Evolutionary conservation across 2,113 vertebrate species (phyloP).

Genomic region (Platichthys stellatus): DNA sequence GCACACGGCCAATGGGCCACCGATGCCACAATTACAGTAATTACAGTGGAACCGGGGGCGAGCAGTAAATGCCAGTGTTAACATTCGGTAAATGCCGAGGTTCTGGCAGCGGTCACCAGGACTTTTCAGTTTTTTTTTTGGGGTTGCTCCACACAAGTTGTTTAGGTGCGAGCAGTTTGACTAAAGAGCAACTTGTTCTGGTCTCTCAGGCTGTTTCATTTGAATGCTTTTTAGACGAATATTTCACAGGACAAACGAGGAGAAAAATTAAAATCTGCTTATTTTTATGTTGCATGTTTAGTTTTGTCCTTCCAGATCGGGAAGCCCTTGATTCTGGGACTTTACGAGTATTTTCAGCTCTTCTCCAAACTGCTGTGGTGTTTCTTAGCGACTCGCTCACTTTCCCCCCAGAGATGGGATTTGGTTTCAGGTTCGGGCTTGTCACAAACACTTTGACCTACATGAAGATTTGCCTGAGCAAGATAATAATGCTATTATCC

Average conservation of each 20-base stretch:
- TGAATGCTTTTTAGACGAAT: background rate
- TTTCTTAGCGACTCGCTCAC: slow-evolving; percentile 18
- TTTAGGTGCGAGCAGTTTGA: slow-evolving; percentile 2
- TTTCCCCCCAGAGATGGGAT: background rate
- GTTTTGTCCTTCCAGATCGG: background rate
- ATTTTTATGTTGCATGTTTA: background rate
- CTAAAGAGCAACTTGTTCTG: background rate
- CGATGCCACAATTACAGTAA: slow-evolving; percentile 43
- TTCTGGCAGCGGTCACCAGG: slow-evolving; percentile 1
- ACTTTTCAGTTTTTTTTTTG: background rate
- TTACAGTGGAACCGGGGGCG: slow-evolving; percentile 16
- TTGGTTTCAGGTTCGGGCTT: slow-evolving; percentile 31
- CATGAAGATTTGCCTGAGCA: background rate
- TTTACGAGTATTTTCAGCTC: background rate
- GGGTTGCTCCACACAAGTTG: background rate
- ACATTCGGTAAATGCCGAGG: slow-evolving; percentile 20
- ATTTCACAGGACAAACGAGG: background rate
- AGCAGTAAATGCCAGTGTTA: slow-evolving; percentile 39
- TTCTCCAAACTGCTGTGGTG: background rate
- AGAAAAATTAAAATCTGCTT: background rate
- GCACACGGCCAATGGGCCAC: slow-evolving; percentile 4
- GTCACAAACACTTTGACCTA: slow-evolving; percentile 23
- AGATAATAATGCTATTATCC: background rate
- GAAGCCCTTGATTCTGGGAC: background rate
- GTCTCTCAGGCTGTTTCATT: background rate